Evolutionary conservation across 2,113 vertebrate species (phyloP).

Genomic region (Donacobius atricapilla): DNA sequence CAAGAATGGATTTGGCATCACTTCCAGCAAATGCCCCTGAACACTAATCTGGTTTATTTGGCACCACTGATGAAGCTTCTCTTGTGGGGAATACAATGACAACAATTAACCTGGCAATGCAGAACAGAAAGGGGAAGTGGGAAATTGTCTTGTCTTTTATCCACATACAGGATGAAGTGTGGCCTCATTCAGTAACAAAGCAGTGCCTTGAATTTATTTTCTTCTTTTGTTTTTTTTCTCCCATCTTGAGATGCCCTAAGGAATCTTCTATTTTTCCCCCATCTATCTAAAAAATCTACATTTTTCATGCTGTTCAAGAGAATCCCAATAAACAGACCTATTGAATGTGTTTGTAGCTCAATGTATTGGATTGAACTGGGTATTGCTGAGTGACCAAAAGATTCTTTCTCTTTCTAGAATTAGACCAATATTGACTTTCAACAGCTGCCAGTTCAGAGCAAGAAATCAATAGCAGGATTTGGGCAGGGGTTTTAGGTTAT

Average conservation of each 20-base stretch:
- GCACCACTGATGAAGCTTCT: constrained; percentile 48
- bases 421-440: not conserved
- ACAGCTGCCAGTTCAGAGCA: not conserved
- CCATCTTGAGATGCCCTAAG: not conserved
- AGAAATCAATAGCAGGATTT: not conserved
- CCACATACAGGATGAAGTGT: not conserved
- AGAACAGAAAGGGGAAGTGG: constrained; percentile 42
- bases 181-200: not conserved
- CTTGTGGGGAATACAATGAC: constrained; percentile 59
- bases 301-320: not conserved
- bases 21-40: constrained; percentile 55
- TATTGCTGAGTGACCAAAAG: not conserved
- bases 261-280: not conserved
- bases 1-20: constrained; percentile 69
- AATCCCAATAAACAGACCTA: not conserved
- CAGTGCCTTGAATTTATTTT: not conserved
- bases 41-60: constrained; percentile 66
- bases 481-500: not conserved
- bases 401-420: not conserved
- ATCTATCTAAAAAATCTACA: not conserved
- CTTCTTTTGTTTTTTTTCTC: not conserved
- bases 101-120: constrained; percentile 61
- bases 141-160: constrained; percentile 40
- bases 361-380: not conserved
- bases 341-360: not conserved